Evolutionary conservation across 2,113 vertebrate genomes (phyloP).

Genomic region (Todiramphus saurophagus): DNA sequence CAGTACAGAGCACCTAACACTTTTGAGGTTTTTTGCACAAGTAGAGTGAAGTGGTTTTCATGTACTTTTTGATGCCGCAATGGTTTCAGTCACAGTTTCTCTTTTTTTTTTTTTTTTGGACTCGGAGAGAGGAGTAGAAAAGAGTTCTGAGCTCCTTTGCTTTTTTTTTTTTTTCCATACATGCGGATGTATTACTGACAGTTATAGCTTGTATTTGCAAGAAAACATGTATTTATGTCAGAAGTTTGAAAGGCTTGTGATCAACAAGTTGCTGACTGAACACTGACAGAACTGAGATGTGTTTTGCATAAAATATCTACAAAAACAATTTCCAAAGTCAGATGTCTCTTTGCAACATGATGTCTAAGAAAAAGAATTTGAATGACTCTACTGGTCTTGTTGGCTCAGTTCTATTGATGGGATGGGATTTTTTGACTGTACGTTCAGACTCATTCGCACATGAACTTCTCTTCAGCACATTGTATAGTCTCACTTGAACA

Average conservation of each 20-base stretch:
- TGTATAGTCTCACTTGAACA: background rate
- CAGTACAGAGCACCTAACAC: background rate
- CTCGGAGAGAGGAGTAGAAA: background rate
- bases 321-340: background rate
- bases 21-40: background rate
- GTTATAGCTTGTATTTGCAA: background rate
- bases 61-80: accelerated
- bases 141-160: background rate
- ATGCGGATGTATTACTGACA: background rate
- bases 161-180: background rate
- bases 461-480: background rate
- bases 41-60: background rate
- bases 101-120: background rate
- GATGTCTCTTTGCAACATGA: background rate
- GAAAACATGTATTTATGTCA: background rate
- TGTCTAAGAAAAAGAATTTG: background rate
- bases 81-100: background rate
- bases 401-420: background rate
- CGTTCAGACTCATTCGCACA: background rate
- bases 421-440: background rate
- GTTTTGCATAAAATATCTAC: background rate
- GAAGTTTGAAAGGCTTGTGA: background rate
- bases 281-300: background rate
- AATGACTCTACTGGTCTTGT: background rate
- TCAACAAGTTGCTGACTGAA: background rate